Evolutionary conservation across 2,113 vertebrate species (phyloP).

Genomic region (Cichladusa arquata): DNA sequence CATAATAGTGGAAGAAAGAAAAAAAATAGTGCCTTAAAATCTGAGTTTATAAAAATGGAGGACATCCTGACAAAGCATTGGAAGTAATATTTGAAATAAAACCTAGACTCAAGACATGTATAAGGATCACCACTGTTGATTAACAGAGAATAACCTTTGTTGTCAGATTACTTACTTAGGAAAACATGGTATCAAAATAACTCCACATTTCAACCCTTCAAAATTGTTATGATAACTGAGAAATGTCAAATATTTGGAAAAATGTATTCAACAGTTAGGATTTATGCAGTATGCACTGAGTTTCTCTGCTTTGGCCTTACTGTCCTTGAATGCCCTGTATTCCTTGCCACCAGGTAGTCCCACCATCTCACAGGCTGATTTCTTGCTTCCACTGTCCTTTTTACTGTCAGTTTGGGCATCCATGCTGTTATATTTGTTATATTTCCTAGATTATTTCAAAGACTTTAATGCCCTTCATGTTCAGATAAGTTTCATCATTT

Average conservation of each 20-base stretch:
- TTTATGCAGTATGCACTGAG: neutral
- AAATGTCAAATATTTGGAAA: neutral
- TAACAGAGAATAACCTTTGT: neutral
- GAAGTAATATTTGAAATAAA: neutral
- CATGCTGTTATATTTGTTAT: neutral
- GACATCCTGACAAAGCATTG: neutral
- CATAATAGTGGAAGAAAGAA: neutral
- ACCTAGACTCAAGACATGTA: neutral
- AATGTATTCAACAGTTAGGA: neutral
- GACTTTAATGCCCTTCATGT: neutral
- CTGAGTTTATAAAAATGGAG: neutral
- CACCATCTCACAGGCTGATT: neutral
- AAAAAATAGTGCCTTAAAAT: neutral
- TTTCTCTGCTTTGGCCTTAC: neutral
- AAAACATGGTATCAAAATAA: neutral
- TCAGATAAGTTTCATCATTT: neutral
- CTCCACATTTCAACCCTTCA: neutral
- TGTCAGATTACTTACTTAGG: neutral
- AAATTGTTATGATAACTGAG: neutral
- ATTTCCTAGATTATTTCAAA: neutral
- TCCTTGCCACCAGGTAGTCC: neutral
- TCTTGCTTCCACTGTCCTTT: neutral
- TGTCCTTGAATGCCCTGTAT: neutral
- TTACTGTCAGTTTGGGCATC: neutral
- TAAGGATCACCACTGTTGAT: accelerated